Base-by-base conservation (phyloP, 1,140 invertebrate species). In the Nasonia vitripennis region DNA sequence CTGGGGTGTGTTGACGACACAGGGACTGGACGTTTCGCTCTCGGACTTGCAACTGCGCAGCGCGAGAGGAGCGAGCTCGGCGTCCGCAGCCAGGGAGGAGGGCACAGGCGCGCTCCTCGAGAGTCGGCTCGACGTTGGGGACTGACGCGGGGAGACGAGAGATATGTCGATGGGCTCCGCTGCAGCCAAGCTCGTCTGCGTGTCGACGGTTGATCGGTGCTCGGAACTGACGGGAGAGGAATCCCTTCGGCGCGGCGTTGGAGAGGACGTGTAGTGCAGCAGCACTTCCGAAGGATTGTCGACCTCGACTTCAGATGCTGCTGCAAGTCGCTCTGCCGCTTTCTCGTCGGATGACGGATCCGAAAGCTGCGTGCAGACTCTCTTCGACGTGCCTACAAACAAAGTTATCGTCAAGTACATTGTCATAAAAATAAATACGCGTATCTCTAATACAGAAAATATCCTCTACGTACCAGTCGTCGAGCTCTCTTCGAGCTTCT, bases 401-500 rank as follows among this genome's bases (percentile, higher is more conserved):
- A 62, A 62, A 62, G 4, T 55, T 14, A 55, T 55, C 17, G 20
- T 31, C 27, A 71, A 71, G 0, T 71, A 12, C 23, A 31, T 71
- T 12, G 10, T 34, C 68, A 37, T 37, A 37, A 37, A 37, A 37
- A 55, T 27, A 27, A 27, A 27, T 27, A 17, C 51, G 14, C 20
- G 17, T 7, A 4, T 55, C 51, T 17, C 4, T 55, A 14, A 31
- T 31, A 12, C 23, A 71, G 37, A 77, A 45, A 11, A 77, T 77
- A 2, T 0, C 0, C 68, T 71, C 3, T 31, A 7, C 84, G 5
- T 78, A 86, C 85, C 85, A 4, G 89, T 89, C 3, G 89, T 92
- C 83, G 89, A 93, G 77, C 93, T 94, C 89, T 96, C 95, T 91
- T 97, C 96, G 6, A 97, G 91, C 89, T 96, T 96, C 86, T 96